Evolutionary conservation across 2,113 vertebrate genomes (phyloP).

Genomic region (Bos javanicus): DNA sequence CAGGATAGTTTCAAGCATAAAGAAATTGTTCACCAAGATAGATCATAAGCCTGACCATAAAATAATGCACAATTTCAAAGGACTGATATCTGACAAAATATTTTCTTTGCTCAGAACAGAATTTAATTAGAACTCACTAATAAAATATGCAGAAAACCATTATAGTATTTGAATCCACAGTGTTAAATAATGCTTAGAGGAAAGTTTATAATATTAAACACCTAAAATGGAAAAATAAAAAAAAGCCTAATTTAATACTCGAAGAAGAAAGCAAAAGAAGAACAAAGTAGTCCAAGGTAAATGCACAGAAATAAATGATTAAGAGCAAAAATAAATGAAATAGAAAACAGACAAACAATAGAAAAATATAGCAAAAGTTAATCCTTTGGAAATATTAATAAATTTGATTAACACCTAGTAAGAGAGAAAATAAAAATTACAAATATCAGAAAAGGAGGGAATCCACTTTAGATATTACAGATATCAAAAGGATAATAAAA

Average conservation of each 20-base stretch:
- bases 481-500: background rate
- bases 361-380: background rate
- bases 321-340: background rate
- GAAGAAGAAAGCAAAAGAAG: background rate
- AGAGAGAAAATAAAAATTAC: background rate
- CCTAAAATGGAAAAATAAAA: background rate
- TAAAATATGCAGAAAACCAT: background rate
- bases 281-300: background rate
- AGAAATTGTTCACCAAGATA: background rate
- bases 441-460: background rate
- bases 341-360: background rate
- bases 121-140: background rate
- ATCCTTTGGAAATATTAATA: background rate
- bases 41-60: background rate
- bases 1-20: background rate
- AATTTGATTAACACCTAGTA: background rate
- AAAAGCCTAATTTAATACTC: background rate
- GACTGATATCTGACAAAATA: background rate
- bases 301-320: background rate
- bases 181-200: background rate
- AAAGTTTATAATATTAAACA: background rate
- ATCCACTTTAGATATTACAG: background rate
- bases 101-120: background rate
- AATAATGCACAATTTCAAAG: background rate
- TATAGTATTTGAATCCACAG: background rate